phyloP scores from a whole-genome alignment of 2,888 invertebrate species.

The Drosophila gaucha region DNA sequence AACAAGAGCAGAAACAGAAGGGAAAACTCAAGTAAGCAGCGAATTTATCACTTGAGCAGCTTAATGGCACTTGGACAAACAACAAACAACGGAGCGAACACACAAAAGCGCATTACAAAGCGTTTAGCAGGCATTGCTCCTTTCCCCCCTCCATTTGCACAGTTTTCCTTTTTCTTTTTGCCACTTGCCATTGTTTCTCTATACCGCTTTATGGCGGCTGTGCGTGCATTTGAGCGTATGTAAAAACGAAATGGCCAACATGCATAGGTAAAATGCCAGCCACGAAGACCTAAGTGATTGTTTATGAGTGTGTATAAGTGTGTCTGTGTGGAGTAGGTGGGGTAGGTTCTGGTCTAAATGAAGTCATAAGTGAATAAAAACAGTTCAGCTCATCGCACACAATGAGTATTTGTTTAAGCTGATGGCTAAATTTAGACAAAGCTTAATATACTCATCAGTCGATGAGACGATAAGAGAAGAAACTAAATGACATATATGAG shows the following conservation, averaged over 20 bases:
- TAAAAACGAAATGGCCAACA: constrained; percentile 33
- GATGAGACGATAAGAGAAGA: background rate
- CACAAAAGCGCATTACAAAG: constrained; percentile 75
- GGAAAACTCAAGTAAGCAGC: constrained; percentile 52
- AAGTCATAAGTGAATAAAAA: constrained; percentile 47
- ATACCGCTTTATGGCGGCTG: constrained; percentile 19
- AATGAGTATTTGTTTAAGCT: constrained; percentile 6
- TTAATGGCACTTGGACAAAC: constrained; percentile 71
- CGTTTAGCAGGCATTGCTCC: constrained; percentile 54
- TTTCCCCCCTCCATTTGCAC: background rate
- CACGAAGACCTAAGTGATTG: constrained; percentile 36
- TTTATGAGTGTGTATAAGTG: constrained; percentile 25
- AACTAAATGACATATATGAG: no score
- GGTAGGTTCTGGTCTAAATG: constrained; percentile 27
- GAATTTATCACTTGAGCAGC: constrained; percentile 78
- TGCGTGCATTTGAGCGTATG: constrained; percentile 45
- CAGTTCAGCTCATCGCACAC: constrained; percentile 21
- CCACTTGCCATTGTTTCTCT: constrained; percentile 31
- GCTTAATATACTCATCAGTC: background rate
- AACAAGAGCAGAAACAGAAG: constrained; percentile 14
- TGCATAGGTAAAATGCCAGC: constrained; percentile 15
- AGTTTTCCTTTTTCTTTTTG: constrained; percentile 22
- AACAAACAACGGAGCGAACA: constrained; percentile 39
- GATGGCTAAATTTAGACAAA: background rate
- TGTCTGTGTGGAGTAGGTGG: background rate